Evolutionary conservation across 2,113 vertebrate genomes (phyloP), one percentile per base, ranked within the genome.

Genomic region (Pelusios castaneus): DNA sequence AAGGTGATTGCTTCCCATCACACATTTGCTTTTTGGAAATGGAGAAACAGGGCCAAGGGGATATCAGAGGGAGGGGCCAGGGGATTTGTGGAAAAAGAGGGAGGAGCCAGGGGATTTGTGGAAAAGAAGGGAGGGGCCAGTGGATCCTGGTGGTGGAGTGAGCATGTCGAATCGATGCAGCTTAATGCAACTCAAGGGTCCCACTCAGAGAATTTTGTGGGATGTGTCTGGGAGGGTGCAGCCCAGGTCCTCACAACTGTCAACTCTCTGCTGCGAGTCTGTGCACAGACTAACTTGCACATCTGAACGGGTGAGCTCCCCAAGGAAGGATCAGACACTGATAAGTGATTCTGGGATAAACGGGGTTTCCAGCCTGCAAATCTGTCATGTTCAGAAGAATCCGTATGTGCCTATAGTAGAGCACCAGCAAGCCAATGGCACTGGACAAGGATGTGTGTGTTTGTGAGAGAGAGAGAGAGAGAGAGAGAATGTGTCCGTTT

Each of bases 1-100:
- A 86, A 85, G 94, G 80, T 84, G 90, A 70, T 67, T 14, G 13
- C 52, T 34, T 58, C 34, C 54, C 16, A 27, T 52, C 78, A 94
- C n/a, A 0, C 87, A 80, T 94, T 93, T 92, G 22, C 90, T 78
- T 92, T 38, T 88, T 16, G 0, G 88, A 95, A 96, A 91, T 80
- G 56, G 96, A 95, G 73, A 75, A 92, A 86, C 0, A 1, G 85
- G 58, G 58, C 84, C 84, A 75, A n/a, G 81, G 54, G 79, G 10
- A 84, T 9, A 67, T 87, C 91, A 52, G 82, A 89, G 22, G 63
- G 82, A 84, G 76, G 24, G 91, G 54, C 47, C 56, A 58, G 25
- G 75, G 54, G 13, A 52, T 52, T 52, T 52, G 51, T 52, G 51
- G 13, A 52, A 51, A 0, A 0, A 55, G 78, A 86, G 16, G 41